A percentile compares a stretch with the other conserved stretches of the same genome.
These are phyloP conservation scores for Ophraella communa DNA, from an alignment of 2,888 invertebrate species.

Conservation along the genomic window DNA sequence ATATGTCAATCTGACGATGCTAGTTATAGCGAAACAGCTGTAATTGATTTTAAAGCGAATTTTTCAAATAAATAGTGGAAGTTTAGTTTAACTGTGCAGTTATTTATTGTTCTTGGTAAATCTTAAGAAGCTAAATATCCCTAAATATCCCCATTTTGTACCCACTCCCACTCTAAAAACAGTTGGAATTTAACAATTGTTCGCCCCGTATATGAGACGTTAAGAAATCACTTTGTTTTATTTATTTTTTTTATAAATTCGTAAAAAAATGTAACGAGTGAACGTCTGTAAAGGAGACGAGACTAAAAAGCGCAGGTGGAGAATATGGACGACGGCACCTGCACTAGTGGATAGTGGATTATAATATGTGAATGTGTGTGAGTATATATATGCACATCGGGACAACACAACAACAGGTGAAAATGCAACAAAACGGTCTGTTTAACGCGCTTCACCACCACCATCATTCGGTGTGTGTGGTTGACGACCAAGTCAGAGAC, in stretches of 20 bases:
- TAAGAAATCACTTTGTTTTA: not conserved
- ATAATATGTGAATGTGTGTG: slow-evolving; percentile 17
- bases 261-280: not conserved
- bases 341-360: slow-evolving; percentile 21
- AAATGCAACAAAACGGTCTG: slow-evolving; percentile 25
- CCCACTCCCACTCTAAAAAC: not conserved
- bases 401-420: slow-evolving; percentile 22
- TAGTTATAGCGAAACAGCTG: too few species aligned
- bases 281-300: not conserved
- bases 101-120: too few species aligned
- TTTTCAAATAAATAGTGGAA: too few species aligned
- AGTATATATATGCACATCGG: not conserved
- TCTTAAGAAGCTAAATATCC: too few species aligned
- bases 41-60: too few species aligned
- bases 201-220: not conserved
- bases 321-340: not conserved
- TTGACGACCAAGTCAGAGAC: not conserved
- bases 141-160: too few species aligned
- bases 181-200: not conserved
- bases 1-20: too few species aligned
- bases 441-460: slow-evolving; percentile 8
- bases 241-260: not conserved
- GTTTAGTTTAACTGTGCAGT: too few species aligned
- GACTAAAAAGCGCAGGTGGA: slow-evolving; percentile 1
- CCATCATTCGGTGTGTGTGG: not conserved